These are phyloP conservation scores for Mesoligia furuncula DNA, from an alignment of 2,888 invertebrate genomes.

Conservation along the genomic window DNA sequence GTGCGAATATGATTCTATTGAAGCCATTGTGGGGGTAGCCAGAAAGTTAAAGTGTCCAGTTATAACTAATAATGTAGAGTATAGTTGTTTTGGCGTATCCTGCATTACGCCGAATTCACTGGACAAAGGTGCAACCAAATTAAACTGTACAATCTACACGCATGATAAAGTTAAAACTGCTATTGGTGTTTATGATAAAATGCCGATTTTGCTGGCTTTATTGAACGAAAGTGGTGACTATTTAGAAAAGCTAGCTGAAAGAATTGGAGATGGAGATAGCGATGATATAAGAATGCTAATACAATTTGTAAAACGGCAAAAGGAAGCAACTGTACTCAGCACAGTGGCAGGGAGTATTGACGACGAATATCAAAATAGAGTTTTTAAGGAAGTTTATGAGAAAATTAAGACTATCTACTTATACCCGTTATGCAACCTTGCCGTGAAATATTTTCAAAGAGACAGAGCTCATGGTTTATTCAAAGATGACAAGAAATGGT, in stretches of 20 bases:
- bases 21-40: constrained; percentile 64
- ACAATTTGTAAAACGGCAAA: constrained; percentile 52
- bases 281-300: constrained; percentile 28
- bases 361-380: constrained; percentile 28
- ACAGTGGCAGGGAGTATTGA: constrained; percentile 16
- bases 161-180: constrained; percentile 41
- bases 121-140: background rate
- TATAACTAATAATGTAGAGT: constrained; percentile 68
- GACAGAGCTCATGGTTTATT: constrained; percentile 38
- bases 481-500: constrained; percentile 60
- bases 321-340: constrained; percentile 23
- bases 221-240: constrained; percentile 40
- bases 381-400: constrained; percentile 43
- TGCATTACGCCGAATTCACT: constrained; percentile 53
- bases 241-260: constrained; percentile 15
- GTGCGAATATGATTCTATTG: constrained; percentile 64
- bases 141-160: constrained; percentile 55
- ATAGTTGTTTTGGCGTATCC: constrained; percentile 62
- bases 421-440: constrained; percentile 47
- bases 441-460: constrained; percentile 58
- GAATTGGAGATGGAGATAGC: constrained; percentile 14
- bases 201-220: constrained; percentile 55
- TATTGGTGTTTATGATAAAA: constrained; percentile 59
- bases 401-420: constrained; percentile 42
- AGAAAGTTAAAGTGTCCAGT: constrained; percentile 66